These are phyloP conservation scores for Nomada flava DNA, from an alignment of 2,888 invertebrate genomes.

Conservation along the genomic window DNA sequence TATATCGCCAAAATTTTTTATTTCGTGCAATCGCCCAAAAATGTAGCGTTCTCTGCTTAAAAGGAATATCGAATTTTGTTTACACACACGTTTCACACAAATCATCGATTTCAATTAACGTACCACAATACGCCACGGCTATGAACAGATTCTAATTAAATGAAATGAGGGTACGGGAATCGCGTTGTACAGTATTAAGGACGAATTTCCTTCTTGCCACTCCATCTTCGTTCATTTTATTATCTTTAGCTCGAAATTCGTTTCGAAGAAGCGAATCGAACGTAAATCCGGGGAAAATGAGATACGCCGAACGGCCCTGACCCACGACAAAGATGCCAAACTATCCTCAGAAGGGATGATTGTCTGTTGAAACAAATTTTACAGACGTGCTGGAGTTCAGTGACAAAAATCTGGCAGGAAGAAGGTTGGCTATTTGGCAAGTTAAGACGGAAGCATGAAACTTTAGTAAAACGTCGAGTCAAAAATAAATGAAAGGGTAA, in stretches of 20 bases:
- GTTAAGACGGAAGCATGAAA: too few relatives aligned
- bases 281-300: conserved; percentile 44
- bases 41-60: too few relatives aligned
- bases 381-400: background rate
- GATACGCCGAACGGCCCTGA: conserved; percentile 12
- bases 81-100: too few relatives aligned
- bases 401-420: background rate
- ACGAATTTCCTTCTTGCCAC: conserved; percentile 1
- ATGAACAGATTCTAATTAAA: background rate
- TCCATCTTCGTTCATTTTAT: conserved; percentile 25
- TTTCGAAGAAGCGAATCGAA: conserved; percentile 16
- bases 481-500: background rate
- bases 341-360: background rate
- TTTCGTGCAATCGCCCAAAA: too few relatives aligned
- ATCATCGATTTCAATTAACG: background rate
- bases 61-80: too few relatives aligned
- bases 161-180: conserved; percentile 18
- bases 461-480: background rate
- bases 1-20: too few relatives aligned
- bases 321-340: conserved; percentile 7
- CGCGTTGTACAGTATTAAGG: background rate
- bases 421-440: too few relatives aligned
- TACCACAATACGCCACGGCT: background rate
- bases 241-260: conserved; percentile 22
- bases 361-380: background rate